These are phyloP conservation scores for Epizoanthus scotinus DNA, from an alignment of 92 coral and sea anemone genomes.

Conservation along the genomic window DNA sequence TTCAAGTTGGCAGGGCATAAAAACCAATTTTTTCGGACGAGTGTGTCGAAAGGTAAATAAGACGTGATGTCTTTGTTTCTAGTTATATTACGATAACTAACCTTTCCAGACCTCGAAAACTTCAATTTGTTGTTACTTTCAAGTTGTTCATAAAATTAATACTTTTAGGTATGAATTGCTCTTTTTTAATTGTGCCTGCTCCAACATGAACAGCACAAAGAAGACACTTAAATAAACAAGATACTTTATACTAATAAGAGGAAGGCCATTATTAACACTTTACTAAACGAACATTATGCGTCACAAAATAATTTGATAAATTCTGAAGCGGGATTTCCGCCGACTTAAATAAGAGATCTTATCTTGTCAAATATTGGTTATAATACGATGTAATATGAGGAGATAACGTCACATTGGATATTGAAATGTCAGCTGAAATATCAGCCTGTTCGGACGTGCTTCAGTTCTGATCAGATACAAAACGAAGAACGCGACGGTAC, in stretches of 20 bases:
- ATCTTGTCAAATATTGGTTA: conserved; percentile 28
- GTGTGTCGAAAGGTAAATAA: no score
- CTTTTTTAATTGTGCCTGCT: neutral
- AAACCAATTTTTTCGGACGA: no score
- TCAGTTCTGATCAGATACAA: neutral
- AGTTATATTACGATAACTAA: no score
- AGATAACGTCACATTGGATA: neutral
- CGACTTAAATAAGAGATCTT: neutral
- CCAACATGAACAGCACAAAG: neutral
- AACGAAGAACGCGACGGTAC: neutral
- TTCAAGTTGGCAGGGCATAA: no score
- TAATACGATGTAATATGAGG: conserved; percentile 10
- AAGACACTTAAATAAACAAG: neutral
- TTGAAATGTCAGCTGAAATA: neutral
- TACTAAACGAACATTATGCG: neutral
- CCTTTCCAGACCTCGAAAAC: no score
- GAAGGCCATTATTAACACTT: neutral
- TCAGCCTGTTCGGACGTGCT: neutral
- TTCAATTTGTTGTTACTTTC: no score
- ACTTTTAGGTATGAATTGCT: no score
- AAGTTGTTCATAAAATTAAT: no score
- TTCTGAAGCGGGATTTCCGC: conserved; percentile 20
- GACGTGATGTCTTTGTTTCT: no score
- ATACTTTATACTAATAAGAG: neutral
- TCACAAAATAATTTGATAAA: conserved; percentile 8